These are phyloP conservation scores for Grammomys dolichurus DNA, from an alignment of 2,113 vertebrate species.

Conservation along the genomic window DNA sequence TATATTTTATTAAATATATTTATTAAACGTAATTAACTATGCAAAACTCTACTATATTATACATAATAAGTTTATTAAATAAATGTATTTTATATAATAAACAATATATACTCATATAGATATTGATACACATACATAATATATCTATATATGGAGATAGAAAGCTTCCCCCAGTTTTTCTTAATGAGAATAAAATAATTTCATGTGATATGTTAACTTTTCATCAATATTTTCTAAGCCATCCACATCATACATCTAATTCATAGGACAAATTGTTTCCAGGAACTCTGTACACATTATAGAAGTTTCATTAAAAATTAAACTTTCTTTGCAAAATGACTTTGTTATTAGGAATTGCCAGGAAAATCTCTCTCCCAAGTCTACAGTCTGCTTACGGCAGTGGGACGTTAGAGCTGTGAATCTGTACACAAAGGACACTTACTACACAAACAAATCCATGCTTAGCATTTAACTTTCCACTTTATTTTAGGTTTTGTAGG, in stretches of 20 bases:
- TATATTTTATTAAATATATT: no score
- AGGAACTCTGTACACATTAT: not conserved
- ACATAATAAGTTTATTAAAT: no score
- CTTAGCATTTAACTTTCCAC: not conserved
- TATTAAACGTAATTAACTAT: no score
- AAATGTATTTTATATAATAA: no score
- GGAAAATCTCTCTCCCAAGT: not conserved
- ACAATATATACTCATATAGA: no score
- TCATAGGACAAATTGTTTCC: not conserved
- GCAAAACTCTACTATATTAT: no score
- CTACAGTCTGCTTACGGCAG: not conserved
- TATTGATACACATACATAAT: not conserved
- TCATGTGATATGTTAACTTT: not conserved
- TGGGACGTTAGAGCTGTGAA: not conserved
- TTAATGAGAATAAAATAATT: slow-evolving; percentile 20
- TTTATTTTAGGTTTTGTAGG: slow-evolving; percentile 4
- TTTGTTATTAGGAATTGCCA: slow-evolving; percentile 2
- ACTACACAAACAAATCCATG: slow-evolving; percentile 20
- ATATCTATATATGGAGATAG: no score
- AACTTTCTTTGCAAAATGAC: not conserved
- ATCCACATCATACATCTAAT: not conserved
- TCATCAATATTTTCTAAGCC: slow-evolving; percentile 10
- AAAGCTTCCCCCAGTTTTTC: not conserved
- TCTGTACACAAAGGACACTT: not conserved
- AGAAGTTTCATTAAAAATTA: slow-evolving; percentile 23